These are phyloP conservation scores for Brachyhypopomus occidentalis DNA, from an alignment of 2,113 vertebrate species.

Conservation along the genomic window DNA sequence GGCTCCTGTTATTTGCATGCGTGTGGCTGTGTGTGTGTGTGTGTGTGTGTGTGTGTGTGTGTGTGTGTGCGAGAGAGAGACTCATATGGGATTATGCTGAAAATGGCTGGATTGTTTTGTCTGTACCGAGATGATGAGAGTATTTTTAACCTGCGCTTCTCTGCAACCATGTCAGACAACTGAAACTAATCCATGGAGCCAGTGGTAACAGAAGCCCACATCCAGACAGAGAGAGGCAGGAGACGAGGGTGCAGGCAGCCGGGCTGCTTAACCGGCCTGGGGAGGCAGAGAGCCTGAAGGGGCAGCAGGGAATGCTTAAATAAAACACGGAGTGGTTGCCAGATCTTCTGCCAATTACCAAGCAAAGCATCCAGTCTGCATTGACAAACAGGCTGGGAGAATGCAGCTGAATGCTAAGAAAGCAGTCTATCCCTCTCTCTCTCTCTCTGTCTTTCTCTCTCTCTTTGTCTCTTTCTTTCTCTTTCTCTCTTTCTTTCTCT, in stretches of 20 bases:
- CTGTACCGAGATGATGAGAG: background rate
- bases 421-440: conserved; percentile 18
- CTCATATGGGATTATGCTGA: background rate
- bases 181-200: conserved; percentile 52
- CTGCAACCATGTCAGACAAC: conserved; percentile 31
- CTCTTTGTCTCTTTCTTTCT: background rate
- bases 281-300: conserved; percentile 16
- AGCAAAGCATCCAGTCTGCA: conserved; percentile 56
- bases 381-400: conserved; percentile 44
- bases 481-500: background rate
- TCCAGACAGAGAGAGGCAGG: conserved; percentile 41
- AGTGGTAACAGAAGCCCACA: conserved; percentile 57
- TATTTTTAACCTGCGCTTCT: conserved; percentile 53
- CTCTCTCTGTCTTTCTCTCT: conserved; percentile 6
- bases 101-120: background rate
- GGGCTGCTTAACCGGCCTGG: background rate
- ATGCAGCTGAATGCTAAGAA: conserved; percentile 52
- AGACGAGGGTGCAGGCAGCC: conserved; percentile 2
- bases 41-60: background rate
- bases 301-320: conserved; percentile 33
- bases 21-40: conserved; percentile 15
- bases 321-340: conserved; percentile 48
- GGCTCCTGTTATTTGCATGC: background rate
- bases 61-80: background rate
- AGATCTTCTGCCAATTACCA: conserved; percentile 53